Evolutionary conservation across 1,140 invertebrate species (phyloP).

Genomic region (Drosophila willistoni): DNA sequence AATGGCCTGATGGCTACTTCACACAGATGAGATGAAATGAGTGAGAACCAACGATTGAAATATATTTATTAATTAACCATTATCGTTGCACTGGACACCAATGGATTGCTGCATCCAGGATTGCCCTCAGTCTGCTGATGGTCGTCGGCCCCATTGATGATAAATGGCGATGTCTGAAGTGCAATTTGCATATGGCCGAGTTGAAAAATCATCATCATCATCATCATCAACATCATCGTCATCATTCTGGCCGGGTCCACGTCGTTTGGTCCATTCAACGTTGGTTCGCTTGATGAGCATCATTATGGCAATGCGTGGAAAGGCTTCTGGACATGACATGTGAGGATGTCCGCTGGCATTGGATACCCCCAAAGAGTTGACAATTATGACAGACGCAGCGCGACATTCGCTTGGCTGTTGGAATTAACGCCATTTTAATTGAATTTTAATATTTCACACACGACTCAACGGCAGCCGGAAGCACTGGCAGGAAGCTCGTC

Average conservation of each 20-base stretch:
- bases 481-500: constrained; percentile 17
- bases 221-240: too few species aligned
- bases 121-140: constrained; percentile 30
- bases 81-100: constrained; percentile 52
- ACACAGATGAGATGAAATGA: background rate
- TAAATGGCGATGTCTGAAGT: constrained; percentile 75
- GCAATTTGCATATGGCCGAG: constrained; percentile 68
- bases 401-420: constrained; percentile 60
- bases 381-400: constrained; percentile 73
- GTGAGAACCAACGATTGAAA: constrained; percentile 24
- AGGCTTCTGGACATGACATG: constrained; percentile 46
- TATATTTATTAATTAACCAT: constrained; percentile 81
- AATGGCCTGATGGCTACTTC: background rate
- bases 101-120: constrained; percentile 7
- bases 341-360: constrained; percentile 51
- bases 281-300: constrained; percentile 65
- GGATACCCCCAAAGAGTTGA: constrained; percentile 58
- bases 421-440: constrained; percentile 83
- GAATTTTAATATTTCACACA: constrained; percentile 83
- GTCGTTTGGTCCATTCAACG: constrained; percentile 53
- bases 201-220: constrained; percentile 24
- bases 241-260: constrained; percentile 7
- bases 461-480: constrained; percentile 49
- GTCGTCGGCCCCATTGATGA: constrained; percentile 40
- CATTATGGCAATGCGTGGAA: constrained; percentile 66